Conservation (phyloP, 1,140 invertebrate species). For the Nebria ingens region DNA sequence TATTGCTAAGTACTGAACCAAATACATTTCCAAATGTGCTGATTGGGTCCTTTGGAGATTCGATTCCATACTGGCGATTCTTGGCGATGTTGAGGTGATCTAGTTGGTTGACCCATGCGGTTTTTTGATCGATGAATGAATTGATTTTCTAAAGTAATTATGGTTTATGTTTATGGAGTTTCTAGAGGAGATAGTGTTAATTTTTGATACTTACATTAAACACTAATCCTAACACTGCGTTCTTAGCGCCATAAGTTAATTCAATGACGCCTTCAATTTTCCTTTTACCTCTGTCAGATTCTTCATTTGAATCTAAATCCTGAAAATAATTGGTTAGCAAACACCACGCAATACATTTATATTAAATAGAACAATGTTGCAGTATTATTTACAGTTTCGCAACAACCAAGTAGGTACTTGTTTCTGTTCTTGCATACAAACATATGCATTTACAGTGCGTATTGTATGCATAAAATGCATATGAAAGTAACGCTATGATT, state of each 20-base stretch:
- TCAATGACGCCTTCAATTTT: conserved; percentile 60
- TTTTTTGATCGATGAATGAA: conserved; percentile 63
- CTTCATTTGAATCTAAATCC: conserved; percentile 25
- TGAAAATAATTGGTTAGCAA: conserved; percentile 12
- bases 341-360: too few relatives aligned
- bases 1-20: conserved; percentile 37
- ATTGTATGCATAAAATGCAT: too few relatives aligned
- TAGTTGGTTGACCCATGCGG: conserved; percentile 50
- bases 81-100: conserved; percentile 60
- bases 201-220: conserved; percentile 56
- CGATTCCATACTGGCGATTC: conserved; percentile 62
- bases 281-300: conserved; percentile 52
- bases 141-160: conserved; percentile 56
- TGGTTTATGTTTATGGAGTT: neutral
- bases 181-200: neutral
- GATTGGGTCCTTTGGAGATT: conserved; percentile 38
- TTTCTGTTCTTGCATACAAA: too few relatives aligned
- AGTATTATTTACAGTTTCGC: too few relatives aligned
- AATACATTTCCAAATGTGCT: conserved; percentile 38
- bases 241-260: conserved; percentile 58
- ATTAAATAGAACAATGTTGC: too few relatives aligned
- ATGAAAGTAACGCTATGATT: too few relatives aligned
- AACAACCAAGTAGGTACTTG: too few relatives aligned
- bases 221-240: conserved; percentile 64
- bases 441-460: too few relatives aligned